Evolutionary conservation across 2,888 invertebrate species (phyloP).

Genomic region (Smittia aterrima): DNA sequence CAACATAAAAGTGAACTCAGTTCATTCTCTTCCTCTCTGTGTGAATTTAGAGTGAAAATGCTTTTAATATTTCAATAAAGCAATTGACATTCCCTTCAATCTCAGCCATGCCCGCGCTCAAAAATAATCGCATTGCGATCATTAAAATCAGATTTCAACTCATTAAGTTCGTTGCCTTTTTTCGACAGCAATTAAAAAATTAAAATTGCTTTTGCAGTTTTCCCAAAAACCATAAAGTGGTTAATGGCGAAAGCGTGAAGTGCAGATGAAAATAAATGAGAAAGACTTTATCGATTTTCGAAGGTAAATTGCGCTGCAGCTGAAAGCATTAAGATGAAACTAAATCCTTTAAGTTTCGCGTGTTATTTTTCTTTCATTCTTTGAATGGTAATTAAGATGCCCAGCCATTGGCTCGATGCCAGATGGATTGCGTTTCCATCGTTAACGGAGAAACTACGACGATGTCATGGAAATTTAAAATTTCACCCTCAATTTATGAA

Average conservation of each 20-base stretch:
- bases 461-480: not conserved
- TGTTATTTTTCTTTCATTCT: not conserved
- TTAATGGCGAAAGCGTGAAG: too few species aligned
- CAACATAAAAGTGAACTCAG: too few species aligned
- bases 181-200: constrained; percentile 2
- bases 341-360: not conserved
- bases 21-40: too few species aligned
- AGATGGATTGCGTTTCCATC: constrained; percentile 8
- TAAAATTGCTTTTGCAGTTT: not conserved
- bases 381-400: not conserved
- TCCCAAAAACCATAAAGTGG: not conserved
- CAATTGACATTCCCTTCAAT: too few species aligned
- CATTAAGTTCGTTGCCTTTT: constrained; percentile 8
- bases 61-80: too few species aligned
- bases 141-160: constrained; percentile 29
- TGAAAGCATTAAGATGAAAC: not conserved
- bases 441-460: not conserved
- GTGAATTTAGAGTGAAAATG: too few species aligned
- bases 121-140: not conserved
- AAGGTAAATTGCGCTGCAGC: not conserved
- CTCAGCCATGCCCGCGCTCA: not conserved
- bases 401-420: not conserved
- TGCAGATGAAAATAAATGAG: not conserved
- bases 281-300: not conserved
- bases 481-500: not conserved